These are phyloP conservation scores for Silurus asotus DNA, from an alignment of 2,113 vertebrate genomes.

Conservation along the genomic window DNA sequence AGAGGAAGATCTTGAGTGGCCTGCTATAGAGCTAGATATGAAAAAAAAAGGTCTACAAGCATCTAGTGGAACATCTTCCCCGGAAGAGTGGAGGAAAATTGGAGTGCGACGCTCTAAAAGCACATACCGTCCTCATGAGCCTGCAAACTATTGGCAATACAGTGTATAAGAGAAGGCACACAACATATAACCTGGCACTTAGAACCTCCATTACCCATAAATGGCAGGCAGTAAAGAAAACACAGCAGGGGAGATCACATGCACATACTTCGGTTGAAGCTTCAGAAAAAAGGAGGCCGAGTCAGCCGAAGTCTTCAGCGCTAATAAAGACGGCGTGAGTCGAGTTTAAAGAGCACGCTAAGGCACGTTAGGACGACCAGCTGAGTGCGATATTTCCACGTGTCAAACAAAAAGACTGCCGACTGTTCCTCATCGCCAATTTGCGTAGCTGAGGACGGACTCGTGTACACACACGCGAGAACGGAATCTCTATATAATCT, in stretches of 20 bases:
- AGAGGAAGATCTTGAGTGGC: too few relatives aligned
- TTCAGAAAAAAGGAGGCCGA: background rate
- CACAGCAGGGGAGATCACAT: slow-evolving; percentile 43
- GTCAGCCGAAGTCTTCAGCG: background rate
- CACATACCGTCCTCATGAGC: too few relatives aligned
- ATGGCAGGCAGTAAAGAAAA: slow-evolving; percentile 60
- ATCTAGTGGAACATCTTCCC: too few relatives aligned
- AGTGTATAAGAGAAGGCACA: background rate
- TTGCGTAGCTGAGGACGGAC: background rate
- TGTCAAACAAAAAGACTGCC: background rate
- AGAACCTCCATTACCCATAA: slow-evolving; percentile 62
- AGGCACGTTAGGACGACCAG: background rate
- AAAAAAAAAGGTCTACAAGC: too few relatives aligned
- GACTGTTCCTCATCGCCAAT: background rate
- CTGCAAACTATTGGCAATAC: too few relatives aligned
- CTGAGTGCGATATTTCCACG: background rate
- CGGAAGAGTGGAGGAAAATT: too few relatives aligned
- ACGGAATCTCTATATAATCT: slow-evolving; percentile 36
- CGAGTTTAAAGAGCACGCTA: slow-evolving; percentile 8
- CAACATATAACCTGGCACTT: background rate
- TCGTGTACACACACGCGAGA: background rate
- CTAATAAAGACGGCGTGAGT: background rate
- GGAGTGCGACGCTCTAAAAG: too few relatives aligned
- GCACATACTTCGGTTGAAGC: slow-evolving; percentile 19
- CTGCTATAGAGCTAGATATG: too few relatives aligned